These are phyloP conservation scores for Thymelicus sylvestris DNA, from an alignment of 2,888 invertebrate species.

Conservation along the genomic window DNA sequence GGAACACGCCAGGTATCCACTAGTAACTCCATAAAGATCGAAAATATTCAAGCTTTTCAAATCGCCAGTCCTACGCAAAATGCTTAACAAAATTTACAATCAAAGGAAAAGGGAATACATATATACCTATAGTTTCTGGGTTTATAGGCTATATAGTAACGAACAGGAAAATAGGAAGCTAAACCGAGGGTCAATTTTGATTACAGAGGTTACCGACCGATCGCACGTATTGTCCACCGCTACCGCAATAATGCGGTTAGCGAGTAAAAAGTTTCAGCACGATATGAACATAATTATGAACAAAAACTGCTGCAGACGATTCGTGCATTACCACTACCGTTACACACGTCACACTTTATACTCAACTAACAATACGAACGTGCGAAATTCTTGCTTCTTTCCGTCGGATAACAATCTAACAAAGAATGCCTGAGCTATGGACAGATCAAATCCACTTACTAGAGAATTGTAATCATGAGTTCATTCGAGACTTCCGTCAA, in stretches of 20 bases:
- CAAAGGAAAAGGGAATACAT: too few relatives aligned
- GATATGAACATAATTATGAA: constrained; percentile 5
- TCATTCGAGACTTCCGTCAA: too few relatives aligned
- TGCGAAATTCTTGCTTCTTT: not conserved
- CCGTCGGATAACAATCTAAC: not conserved
- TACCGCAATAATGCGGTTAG: constrained; percentile 18
- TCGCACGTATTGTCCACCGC: not conserved
- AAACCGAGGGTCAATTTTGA: not conserved
- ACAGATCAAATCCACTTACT: not conserved
- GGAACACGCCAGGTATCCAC: too few relatives aligned
- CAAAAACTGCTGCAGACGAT: constrained; percentile 20
- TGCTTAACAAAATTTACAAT: too few relatives aligned
- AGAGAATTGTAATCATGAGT: too few relatives aligned
- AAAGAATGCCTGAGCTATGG: not conserved
- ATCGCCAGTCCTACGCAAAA: too few relatives aligned
- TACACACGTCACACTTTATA: not conserved
- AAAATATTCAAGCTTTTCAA: not conserved
- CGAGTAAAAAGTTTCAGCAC: constrained; percentile 21
- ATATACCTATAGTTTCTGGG: not conserved
- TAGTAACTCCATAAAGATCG: too few relatives aligned
- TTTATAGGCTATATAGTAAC: not conserved
- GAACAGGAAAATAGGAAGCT: constrained; percentile 24
- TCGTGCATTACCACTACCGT: constrained; percentile 28
- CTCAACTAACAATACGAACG: not conserved
- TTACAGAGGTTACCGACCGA: constrained; percentile 19